Conservation (phyloP, 2,888 invertebrate genomes). For the Melieria picta region DNA sequence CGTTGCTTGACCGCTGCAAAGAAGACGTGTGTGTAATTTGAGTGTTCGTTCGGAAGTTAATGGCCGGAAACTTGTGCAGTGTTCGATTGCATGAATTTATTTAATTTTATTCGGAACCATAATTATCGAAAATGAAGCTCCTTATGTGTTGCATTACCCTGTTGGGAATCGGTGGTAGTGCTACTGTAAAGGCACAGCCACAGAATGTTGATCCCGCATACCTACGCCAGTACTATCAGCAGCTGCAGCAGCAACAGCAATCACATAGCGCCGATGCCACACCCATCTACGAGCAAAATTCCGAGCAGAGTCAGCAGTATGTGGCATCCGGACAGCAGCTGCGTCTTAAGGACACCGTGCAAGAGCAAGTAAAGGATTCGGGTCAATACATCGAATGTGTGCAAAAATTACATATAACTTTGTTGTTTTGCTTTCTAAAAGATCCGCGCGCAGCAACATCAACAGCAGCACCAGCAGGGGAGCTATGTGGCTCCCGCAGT, state of each 20-base stretch:
- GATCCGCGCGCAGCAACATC: slow-evolving; percentile 46
- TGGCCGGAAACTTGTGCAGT: too few relatives aligned
- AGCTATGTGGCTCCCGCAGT: slow-evolving; percentile 64
- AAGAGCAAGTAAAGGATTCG: slow-evolving; percentile 55
- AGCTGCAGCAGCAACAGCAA: slow-evolving; percentile 65
- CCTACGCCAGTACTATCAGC: slow-evolving; percentile 64
- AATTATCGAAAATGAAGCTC: slow-evolving; percentile 48
- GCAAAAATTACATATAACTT: slow-evolving; percentile 1
- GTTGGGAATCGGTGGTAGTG: slow-evolving; percentile 47
- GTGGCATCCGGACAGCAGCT: slow-evolving; percentile 68
- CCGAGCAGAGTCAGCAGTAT: slow-evolving; percentile 66
- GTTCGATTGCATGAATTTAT: too few relatives aligned
- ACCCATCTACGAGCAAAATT: slow-evolving; percentile 67
- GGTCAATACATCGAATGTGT: not conserved
- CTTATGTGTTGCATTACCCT: slow-evolving; percentile 55
- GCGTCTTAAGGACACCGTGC: slow-evolving; percentile 64
- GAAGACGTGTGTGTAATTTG: not conserved
- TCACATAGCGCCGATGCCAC: slow-evolving; percentile 66
- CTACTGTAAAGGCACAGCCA: slow-evolving; percentile 49
- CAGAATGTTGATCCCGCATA: slow-evolving; percentile 66
- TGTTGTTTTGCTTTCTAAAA: slow-evolving; percentile 17
- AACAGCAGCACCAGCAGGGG: slow-evolving; percentile 50
- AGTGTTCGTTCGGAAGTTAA: not conserved
- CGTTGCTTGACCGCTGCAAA: slow-evolving; percentile 23
- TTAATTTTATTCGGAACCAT: too few relatives aligned